Evolutionary conservation across 2,797 vertebrate species (phyloP).

Genomic region (Rhabdomys pumilio): DNA sequence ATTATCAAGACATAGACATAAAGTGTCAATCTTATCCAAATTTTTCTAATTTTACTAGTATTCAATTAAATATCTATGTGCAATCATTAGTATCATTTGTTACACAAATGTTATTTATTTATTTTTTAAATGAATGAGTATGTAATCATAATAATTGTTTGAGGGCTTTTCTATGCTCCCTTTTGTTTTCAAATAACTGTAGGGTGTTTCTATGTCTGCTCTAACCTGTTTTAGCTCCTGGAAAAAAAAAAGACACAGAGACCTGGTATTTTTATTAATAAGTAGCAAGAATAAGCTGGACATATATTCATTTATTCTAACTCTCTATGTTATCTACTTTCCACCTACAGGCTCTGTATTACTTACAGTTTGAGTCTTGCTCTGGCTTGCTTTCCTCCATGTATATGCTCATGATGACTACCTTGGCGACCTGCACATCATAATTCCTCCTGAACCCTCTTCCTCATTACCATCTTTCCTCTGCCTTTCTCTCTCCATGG

Average conservation of each 20-base stretch:
- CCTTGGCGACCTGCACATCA: not conserved
- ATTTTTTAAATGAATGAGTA: not conserved
- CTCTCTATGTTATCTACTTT: not conserved
- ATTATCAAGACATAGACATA: not conserved
- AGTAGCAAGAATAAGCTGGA: not conserved
- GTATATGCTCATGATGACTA: not conserved
- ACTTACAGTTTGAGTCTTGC: not conserved
- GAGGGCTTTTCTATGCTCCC: not conserved
- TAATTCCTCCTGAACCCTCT: not conserved
- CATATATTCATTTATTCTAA: not conserved
- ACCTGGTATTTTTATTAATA: not conserved
- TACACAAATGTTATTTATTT: not conserved
- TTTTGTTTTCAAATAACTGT: not conserved
- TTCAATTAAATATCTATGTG: not conserved
- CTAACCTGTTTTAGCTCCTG: not conserved
- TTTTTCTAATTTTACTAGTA: not conserved
- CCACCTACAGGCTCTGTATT: not conserved
- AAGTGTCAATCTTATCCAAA: not conserved
- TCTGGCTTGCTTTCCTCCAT: not conserved
- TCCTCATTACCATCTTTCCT: not conserved
- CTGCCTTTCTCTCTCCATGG: not conserved
- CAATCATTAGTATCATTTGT: not conserved
- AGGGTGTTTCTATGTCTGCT: not conserved
- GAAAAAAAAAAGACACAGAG: not conserved
- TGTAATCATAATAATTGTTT: not conserved